These are phyloP conservation scores for Gallirallus australis DNA, from an alignment of 2,797 vertebrate genomes.

Conservation along the genomic window DNA sequence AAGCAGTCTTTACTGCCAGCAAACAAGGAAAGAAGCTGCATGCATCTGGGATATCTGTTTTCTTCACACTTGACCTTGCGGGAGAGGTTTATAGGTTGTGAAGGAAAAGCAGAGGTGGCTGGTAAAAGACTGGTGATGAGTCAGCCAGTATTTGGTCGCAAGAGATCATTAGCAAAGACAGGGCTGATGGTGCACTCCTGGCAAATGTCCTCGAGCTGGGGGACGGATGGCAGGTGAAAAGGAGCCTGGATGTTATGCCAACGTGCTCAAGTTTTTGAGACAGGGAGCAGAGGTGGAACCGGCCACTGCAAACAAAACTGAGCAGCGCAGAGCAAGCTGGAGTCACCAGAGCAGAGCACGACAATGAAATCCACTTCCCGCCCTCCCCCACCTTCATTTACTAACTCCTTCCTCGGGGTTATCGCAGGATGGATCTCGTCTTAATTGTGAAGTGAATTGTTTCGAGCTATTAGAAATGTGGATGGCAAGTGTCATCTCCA, in stretches of 20 bases:
- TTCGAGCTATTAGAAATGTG: neutral
- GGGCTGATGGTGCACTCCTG: neutral
- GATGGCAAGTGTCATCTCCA: slow-evolving; percentile 56
- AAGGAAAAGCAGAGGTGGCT: neutral
- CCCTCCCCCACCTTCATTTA: neutral
- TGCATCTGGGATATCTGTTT: neutral
- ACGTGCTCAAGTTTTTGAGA: slow-evolving; percentile 28
- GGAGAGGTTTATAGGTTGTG: neutral
- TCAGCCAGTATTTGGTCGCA: accelerated
- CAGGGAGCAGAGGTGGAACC: slow-evolving; percentile 33
- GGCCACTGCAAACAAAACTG: too few species aligned
- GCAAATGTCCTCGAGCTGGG: neutral
- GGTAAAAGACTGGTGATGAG: neutral
- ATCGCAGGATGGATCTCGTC: slow-evolving; percentile 19
- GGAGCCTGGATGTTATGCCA: neutral
- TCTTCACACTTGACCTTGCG: neutral
- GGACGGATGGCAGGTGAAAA: neutral
- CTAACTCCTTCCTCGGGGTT: slow-evolving; percentile 11
- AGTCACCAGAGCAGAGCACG: neutral
- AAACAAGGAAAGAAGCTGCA: neutral
- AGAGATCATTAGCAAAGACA: neutral
- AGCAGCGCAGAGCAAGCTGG: neutral
- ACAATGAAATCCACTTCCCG: slow-evolving; percentile 1
- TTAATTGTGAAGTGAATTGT: slow-evolving; percentile 9
- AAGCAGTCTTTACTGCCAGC: neutral